phyloP scores from a whole-genome alignment of 1,140 invertebrate species.

The Pissodes strobi region DNA sequence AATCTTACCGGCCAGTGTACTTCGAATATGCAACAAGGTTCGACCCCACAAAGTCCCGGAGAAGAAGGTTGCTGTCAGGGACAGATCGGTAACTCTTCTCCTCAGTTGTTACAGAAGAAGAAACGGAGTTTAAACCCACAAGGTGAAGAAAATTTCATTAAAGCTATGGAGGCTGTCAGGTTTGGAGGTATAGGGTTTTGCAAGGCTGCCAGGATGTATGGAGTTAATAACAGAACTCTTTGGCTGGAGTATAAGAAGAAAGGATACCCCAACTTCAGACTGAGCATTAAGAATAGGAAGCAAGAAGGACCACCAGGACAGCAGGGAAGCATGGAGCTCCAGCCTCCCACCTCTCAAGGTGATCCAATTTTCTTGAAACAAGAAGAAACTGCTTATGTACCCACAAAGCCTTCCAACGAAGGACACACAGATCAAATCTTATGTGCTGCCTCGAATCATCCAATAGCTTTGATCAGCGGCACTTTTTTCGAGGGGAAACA shows the following conservation, averaged over 20 bases:
- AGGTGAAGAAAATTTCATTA: constrained; percentile 77
- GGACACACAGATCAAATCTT: constrained; percentile 7
- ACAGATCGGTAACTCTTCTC: constrained; percentile 40
- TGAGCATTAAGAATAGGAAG: constrained; percentile 73
- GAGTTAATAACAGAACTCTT: constrained; percentile 80
- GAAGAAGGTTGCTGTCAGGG: constrained; percentile 2
- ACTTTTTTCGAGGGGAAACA: constrained; percentile 64
- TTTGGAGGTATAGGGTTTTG: constrained; percentile 84
- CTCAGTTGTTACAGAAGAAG: constrained; percentile 57
- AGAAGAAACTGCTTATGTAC: constrained; percentile 36
- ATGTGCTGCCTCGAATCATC: constrained; percentile 51
- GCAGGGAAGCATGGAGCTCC: neutral
- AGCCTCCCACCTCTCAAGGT: constrained; percentile 56
- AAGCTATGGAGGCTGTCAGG: constrained; percentile 76
- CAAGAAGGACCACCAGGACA: constrained; percentile 52
- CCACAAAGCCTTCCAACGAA: neutral
- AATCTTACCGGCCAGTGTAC: too few species aligned
- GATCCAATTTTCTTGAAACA: constrained; percentile 51
- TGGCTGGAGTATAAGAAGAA: constrained; percentile 84
- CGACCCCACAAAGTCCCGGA: neutral
- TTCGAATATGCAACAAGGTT: neutral
- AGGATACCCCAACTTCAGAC: constrained; percentile 76
- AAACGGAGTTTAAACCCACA: constrained; percentile 72
- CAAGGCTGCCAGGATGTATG: constrained; percentile 78
- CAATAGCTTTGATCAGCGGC: constrained; percentile 57